Conservation (phyloP, 1,140 invertebrate species). For the Acyrthosiphon pisum region DNA sequence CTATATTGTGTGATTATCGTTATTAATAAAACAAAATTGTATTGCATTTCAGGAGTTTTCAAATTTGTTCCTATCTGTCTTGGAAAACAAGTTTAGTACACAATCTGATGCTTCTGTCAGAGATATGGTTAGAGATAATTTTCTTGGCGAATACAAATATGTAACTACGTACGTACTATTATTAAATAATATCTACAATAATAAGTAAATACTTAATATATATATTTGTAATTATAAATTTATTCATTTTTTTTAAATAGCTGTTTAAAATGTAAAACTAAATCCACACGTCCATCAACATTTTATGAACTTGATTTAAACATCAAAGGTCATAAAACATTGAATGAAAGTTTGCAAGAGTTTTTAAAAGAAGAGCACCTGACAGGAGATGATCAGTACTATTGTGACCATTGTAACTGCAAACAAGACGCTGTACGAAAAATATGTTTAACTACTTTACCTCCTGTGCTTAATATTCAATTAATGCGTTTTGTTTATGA, state of each 20-base stretch:
- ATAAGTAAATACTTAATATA: not conserved
- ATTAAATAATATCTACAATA: conserved; percentile 58
- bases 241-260: conserved; percentile 62
- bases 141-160: conserved; percentile 72
- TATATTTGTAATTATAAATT: not conserved
- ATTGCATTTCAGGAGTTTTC: conserved; percentile 71
- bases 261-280: conserved; percentile 70
- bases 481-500: conserved; percentile 75
- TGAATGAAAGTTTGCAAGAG: conserved; percentile 71
- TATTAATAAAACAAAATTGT: not conserved
- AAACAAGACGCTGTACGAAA: conserved; percentile 72
- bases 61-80: conserved; percentile 72
- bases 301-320: conserved; percentile 76
- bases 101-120: conserved; percentile 64
- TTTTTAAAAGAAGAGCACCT: conserved; percentile 73
- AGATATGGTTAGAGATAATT: conserved; percentile 70
- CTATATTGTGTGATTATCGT: not conserved
- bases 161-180: conserved; percentile 68
- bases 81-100: conserved; percentile 68
- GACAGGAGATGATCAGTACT: conserved; percentile 73
- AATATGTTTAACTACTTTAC: conserved; percentile 69
- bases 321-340: conserved; percentile 67
- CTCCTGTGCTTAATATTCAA: conserved; percentile 77
- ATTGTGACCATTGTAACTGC: conserved; percentile 69
- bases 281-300: conserved; percentile 68